phyloP scores from a whole-genome alignment of 1,140 invertebrate genomes.

The Drosophila pallidifrons region DNA sequence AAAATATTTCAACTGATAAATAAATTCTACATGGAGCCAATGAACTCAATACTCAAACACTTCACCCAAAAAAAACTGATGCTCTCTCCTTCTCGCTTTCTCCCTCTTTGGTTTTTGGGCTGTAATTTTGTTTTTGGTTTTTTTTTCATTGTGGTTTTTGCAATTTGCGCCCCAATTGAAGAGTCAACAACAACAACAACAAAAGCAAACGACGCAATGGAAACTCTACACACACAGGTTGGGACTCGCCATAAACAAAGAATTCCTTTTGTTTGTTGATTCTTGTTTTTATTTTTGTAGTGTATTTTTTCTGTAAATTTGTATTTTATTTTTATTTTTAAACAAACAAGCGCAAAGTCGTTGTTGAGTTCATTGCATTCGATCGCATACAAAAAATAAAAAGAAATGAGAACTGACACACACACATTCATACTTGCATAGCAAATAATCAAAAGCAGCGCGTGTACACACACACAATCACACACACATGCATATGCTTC shows the following conservation, averaged over 20 bases:
- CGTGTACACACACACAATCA: slow-evolving; percentile 29
- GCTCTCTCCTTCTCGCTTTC: slow-evolving; percentile 20
- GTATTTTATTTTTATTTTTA: slow-evolving; percentile 75
- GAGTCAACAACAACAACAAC: slow-evolving; percentile 27
- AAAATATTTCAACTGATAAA: slow-evolving; percentile 82
- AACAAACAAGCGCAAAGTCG: slow-evolving; percentile 74
- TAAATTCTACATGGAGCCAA: slow-evolving; percentile 76
- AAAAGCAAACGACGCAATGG: slow-evolving; percentile 3
- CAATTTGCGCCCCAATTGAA: slow-evolving; percentile 71
- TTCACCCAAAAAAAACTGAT: slow-evolving; percentile 44
- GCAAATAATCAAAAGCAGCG: slow-evolving; percentile 65
- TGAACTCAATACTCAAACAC: slow-evolving; percentile 57
- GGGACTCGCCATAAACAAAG: slow-evolving; percentile 74
- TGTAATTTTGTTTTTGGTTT: slow-evolving; percentile 35
- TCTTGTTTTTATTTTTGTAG: slow-evolving; percentile 36
- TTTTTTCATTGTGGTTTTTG: slow-evolving; percentile 39
- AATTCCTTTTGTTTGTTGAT: slow-evolving; percentile 78
- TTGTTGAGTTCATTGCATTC: slow-evolving; percentile 73
- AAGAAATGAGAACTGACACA: slow-evolving; percentile 31
- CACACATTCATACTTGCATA: slow-evolving; percentile 28
- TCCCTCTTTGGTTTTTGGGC: slow-evolving; percentile 13
- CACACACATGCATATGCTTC: not conserved
- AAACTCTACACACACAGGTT: slow-evolving; percentile 58
- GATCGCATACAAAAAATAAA: slow-evolving; percentile 42
- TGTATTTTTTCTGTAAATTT: slow-evolving; percentile 43